Conservation (phyloP, 2,113 vertebrate species). For the Acanthochromis polyacanthus region DNA sequence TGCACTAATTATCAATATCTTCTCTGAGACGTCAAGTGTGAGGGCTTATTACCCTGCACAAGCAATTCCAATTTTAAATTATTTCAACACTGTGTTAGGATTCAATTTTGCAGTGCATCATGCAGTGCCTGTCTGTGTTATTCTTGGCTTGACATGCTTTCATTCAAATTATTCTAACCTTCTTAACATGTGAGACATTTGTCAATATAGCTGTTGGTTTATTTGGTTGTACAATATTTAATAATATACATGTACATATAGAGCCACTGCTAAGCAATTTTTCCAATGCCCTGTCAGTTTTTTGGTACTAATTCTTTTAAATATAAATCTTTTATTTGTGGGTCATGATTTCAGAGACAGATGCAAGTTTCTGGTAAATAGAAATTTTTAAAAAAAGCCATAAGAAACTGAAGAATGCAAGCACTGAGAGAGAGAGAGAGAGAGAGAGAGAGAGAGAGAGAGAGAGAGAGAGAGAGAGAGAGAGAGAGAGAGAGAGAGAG, state of each 20-base stretch:
- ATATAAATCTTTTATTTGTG: neutral
- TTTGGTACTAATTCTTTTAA: neutral
- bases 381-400: slow-evolving; percentile 4
- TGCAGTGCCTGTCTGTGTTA: neutral
- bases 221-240: too few species aligned
- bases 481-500: neutral
- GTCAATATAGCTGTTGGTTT: neutral
- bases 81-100: neutral
- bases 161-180: neutral
- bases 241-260: too few species aligned
- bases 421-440: neutral
- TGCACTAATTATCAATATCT: neutral
- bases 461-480: neutral
- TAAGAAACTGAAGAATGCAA: neutral
- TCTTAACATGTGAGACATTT: neutral
- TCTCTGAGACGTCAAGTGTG: neutral
- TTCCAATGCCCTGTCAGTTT: neutral
- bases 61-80: neutral
- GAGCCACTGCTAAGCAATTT: neutral
- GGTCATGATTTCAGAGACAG: neutral
- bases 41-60: neutral
- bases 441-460: neutral
- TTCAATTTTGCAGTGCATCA: slow-evolving; percentile 1
- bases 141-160: neutral
- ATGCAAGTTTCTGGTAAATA: slow-evolving; percentile 10